phyloP scores from a whole-genome alignment of 1,140 invertebrate genomes.

The Ectropis grisescens region DNA sequence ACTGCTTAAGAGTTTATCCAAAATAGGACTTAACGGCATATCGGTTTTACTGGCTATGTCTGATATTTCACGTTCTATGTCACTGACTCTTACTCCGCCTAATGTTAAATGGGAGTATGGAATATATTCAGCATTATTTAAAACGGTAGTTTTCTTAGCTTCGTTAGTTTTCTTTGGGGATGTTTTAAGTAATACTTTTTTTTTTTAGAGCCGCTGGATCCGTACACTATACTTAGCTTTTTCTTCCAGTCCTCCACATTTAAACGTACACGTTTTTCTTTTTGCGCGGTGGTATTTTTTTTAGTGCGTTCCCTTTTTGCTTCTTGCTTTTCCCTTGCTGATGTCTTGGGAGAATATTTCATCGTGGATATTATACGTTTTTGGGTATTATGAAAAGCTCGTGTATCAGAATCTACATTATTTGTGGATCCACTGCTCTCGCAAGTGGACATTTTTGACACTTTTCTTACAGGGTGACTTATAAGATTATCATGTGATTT shows the following conservation, averaged over 20 bases:
- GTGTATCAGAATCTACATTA: constrained; percentile 23
- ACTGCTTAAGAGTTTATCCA: constrained; percentile 47
- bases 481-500: too few species aligned
- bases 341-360: constrained; percentile 12
- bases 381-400: constrained; percentile 8
- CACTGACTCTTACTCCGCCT: constrained; percentile 51
- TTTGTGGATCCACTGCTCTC: constrained; percentile 44
- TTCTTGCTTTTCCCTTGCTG: constrained; percentile 1
- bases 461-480: constrained; percentile 28
- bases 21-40: constrained; percentile 38
- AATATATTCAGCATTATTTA: constrained; percentile 57
- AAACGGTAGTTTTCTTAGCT: constrained; percentile 9
- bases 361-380: constrained; percentile 10
- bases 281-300: constrained; percentile 10
- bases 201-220: constrained; percentile 20
- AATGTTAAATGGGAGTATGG: constrained; percentile 63
- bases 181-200: constrained; percentile 12
- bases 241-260: constrained; percentile 44
- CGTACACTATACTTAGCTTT: constrained; percentile 46
- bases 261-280: constrained; percentile 10
- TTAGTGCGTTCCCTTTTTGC: constrained; percentile 5
- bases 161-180: constrained; percentile 10
- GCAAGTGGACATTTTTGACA: constrained; percentile 39
- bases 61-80: constrained; percentile 51
- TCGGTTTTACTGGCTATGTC: constrained; percentile 34